phyloP scores from a whole-genome alignment of 2,113 vertebrate genomes.

The Tyto alba region DNA sequence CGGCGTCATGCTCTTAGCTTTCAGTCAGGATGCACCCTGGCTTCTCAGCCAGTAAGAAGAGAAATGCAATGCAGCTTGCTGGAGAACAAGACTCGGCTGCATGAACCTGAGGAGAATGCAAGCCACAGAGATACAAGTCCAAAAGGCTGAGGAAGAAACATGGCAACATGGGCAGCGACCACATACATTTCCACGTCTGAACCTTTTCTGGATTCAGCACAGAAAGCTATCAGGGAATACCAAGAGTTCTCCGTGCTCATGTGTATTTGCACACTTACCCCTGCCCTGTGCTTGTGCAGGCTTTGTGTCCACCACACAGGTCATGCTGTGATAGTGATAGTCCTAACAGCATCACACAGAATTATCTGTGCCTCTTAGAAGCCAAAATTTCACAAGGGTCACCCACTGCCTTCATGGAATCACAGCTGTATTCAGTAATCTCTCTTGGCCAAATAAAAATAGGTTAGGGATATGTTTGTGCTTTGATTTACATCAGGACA shows the following conservation, averaged over 20 bases:
- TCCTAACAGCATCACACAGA: neutral
- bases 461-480: neutral
- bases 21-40: neutral
- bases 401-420: neutral
- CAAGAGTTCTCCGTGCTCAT: neutral
- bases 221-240: neutral
- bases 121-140: neutral
- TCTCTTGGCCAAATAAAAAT: conserved; percentile 15
- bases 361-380: conserved; percentile 14
- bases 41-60: neutral
- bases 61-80: fast-evolving
- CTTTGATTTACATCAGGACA: conserved; percentile 31
- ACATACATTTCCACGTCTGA: neutral
- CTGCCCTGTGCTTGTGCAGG: neutral
- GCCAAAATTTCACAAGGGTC: neutral
- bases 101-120: neutral
- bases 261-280: neutral
- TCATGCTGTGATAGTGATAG: neutral
- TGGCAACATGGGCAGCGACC: neutral
- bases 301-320: neutral
- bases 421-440: neutral
- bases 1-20: neutral
- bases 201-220: neutral
- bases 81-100: neutral
- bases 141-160: neutral